phyloP scores from a whole-genome alignment of 2,888 invertebrate genomes.

The Syrista parreyssii region DNA sequence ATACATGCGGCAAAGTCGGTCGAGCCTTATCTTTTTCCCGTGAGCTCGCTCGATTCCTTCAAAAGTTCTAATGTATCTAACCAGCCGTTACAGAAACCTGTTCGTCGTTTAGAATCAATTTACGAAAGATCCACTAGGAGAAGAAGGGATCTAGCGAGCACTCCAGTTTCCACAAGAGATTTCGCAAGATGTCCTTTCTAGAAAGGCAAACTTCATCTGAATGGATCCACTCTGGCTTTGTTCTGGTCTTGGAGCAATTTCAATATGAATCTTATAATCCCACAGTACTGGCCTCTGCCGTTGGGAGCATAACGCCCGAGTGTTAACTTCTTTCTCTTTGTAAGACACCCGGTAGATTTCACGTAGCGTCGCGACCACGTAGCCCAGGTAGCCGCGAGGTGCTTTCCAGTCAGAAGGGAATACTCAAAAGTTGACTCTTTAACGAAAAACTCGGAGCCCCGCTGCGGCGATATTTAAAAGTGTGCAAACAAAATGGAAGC shows the following conservation, averaged over 20 bases:
- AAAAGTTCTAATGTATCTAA: slow-evolving; percentile 20
- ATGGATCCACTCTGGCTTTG: not conserved
- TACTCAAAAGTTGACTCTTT: slow-evolving; percentile 2
- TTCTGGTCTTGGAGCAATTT: not conserved
- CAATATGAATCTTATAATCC: not conserved
- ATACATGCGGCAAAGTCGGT: not conserved
- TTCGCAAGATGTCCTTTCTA: not conserved
- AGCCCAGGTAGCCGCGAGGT: not conserved
- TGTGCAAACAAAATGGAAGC: slow-evolving; percentile 47
- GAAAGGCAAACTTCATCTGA: not conserved
- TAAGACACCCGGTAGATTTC: slow-evolving; percentile 5
- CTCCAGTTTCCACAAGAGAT: not conserved
- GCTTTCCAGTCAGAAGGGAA: not conserved
- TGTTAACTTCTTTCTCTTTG: not conserved
- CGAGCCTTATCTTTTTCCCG: not conserved
- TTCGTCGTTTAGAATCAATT: slow-evolving; percentile 22
- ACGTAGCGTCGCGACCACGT: slow-evolving; percentile 4
- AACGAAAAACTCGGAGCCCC: slow-evolving; percentile 1
- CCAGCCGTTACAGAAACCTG: slow-evolving; percentile 22
- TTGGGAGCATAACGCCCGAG: not conserved
- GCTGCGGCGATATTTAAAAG: slow-evolving; percentile 44
- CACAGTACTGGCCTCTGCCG: not conserved
- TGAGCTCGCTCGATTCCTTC: not conserved
- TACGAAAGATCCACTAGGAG: slow-evolving; percentile 3
- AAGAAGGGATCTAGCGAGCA: not conserved